These are phyloP conservation scores for Euplexia lucipara DNA, from an alignment of 2,888 invertebrate species.

Conservation along the genomic window DNA sequence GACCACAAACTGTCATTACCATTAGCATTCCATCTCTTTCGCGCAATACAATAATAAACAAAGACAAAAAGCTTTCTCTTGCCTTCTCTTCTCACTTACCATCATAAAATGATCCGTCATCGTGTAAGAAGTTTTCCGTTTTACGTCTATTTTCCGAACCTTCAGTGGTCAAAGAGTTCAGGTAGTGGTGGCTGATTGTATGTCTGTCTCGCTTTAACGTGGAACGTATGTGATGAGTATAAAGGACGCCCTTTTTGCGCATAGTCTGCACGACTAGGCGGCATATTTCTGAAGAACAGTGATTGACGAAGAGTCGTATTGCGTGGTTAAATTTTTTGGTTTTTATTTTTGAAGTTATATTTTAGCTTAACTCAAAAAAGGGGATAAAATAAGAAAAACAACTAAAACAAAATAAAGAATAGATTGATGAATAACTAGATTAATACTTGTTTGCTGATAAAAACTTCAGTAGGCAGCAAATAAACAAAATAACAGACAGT, in stretches of 20 bases:
- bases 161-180: constrained; percentile 53
- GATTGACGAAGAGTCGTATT: constrained; percentile 68
- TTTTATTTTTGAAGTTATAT: too few species aligned
- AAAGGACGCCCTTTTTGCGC: constrained; percentile 89
- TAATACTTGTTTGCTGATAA: too few species aligned
- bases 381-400: too few species aligned
- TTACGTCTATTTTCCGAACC: constrained; percentile 26
- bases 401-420: too few species aligned
- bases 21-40: constrained; percentile 74
- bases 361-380: too few species aligned
- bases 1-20: constrained; percentile 71
- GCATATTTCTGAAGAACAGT: constrained; percentile 84
- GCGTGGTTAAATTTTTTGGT: background rate
- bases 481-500: background rate
- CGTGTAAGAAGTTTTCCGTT: constrained; percentile 26
- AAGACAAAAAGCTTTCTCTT: constrained; percentile 79
- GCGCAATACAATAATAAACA: constrained; percentile 77
- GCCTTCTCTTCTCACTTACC: constrained; percentile 66
- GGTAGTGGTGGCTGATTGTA: constrained; percentile 40
- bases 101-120: constrained; percentile 26
- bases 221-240: constrained; percentile 88
- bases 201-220: constrained; percentile 74
- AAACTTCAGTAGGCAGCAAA: too few species aligned
- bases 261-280: constrained; percentile 89
- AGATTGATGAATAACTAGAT: too few species aligned